Evolutionary conservation across 2,888 invertebrate species (phyloP).

Genomic region (Acleris cristana): DNA sequence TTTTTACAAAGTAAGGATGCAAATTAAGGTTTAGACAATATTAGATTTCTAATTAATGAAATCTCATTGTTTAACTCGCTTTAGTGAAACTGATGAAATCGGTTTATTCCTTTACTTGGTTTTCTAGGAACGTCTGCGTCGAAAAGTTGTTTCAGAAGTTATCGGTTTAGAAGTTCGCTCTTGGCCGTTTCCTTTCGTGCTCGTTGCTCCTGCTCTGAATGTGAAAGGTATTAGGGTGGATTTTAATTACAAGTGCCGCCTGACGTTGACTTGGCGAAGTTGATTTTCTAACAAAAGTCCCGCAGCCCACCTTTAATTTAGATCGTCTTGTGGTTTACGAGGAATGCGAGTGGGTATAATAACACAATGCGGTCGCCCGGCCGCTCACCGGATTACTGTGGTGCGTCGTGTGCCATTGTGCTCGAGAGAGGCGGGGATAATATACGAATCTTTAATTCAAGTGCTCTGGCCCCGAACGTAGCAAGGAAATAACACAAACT

Average conservation of each 20-base stretch:
- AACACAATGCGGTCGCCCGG: slow-evolving; percentile 68
- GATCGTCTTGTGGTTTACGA: slow-evolving; percentile 50
- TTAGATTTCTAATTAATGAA: too few relatives aligned
- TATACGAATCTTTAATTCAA: slow-evolving; percentile 82
- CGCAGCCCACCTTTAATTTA: slow-evolving; percentile 56
- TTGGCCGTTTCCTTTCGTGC: slow-evolving; percentile 11
- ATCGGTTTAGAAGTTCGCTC: slow-evolving; percentile 9
- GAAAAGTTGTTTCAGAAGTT: slow-evolving; percentile 1
- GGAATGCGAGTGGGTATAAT: slow-evolving; percentile 51
- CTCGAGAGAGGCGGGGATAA: slow-evolving; percentile 67
- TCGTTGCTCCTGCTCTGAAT: slow-evolving; percentile 22
- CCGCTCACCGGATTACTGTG: slow-evolving; percentile 70
- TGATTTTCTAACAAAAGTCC: slow-evolving; percentile 34
- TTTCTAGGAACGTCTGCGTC: neutral
- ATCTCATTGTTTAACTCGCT: too few relatives aligned
- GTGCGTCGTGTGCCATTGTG: slow-evolving; percentile 75
- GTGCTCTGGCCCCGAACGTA: slow-evolving; percentile 71
- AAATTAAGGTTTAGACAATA: too few relatives aligned
- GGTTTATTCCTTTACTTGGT: neutral
- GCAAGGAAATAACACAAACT: slow-evolving; percentile 77
- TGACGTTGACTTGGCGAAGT: slow-evolving; percentile 33
- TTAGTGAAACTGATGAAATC: too few relatives aligned
- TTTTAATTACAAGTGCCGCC: slow-evolving; percentile 34
- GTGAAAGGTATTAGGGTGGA: slow-evolving; percentile 26
- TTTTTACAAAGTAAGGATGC: neutral